Conservation (phyloP, 1,140 invertebrate genomes). For the Lutraria rhynchaena region DNA sequence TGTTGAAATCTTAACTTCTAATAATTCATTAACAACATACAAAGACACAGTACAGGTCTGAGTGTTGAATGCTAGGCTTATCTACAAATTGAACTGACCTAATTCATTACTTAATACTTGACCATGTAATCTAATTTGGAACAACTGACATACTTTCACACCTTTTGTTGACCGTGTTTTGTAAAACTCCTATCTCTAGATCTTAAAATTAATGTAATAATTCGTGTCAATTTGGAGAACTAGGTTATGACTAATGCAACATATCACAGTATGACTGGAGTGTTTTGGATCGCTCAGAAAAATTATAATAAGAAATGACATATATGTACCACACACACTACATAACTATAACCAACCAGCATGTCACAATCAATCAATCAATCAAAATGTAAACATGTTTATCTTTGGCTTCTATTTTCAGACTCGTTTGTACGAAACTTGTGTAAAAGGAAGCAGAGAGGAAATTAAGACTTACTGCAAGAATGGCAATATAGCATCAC, state of each 20-base stretch:
- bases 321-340: not conserved
- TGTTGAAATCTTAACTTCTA: too few species aligned
- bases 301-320: not conserved
- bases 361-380: not conserved
- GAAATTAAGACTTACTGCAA: conserved; percentile 43
- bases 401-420: not conserved
- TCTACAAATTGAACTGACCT: too few species aligned
- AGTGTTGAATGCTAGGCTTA: too few species aligned
- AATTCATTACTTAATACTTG: too few species aligned
- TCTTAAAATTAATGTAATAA: too few species aligned
- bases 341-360: not conserved
- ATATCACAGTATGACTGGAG: not conserved
- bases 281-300: not conserved
- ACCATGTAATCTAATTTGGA: too few species aligned
- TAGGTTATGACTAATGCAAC: not conserved
- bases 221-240: not conserved
- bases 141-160: too few species aligned
- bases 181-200: too few species aligned
- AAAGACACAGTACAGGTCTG: too few species aligned
- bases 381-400: not conserved
- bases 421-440: conserved; percentile 50
- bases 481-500: conserved; percentile 24
- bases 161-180: too few species aligned
- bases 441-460: conserved; percentile 50
- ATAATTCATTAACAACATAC: too few species aligned